Conservation (phyloP, 2,888 invertebrate species). For the Spialia ferax region DNA sequence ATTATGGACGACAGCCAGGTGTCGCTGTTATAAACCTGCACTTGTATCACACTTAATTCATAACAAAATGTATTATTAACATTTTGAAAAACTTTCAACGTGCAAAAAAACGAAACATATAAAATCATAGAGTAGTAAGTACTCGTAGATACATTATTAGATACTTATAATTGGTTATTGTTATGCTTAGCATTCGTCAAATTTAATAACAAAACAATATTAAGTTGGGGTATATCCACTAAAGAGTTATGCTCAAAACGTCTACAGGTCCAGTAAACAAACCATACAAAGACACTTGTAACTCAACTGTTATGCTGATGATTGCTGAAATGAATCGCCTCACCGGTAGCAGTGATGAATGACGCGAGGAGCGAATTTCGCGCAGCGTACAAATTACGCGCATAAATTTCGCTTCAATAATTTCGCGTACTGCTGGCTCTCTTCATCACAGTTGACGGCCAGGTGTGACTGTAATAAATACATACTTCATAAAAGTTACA, state of each 20-base stretch:
- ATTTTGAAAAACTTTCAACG: no score
- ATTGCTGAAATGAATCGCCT: constrained; percentile 77
- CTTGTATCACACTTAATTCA: background rate
- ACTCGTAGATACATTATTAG: no score
- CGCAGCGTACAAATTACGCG: constrained; percentile 79
- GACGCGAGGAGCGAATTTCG: constrained; percentile 81
- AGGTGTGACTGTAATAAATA: constrained; percentile 80
- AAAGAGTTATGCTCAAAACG: background rate
- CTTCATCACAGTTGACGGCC: constrained; percentile 59
- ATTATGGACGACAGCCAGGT: constrained; percentile 3
- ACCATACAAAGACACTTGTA: background rate
- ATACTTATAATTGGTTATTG: no score
- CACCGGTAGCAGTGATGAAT: constrained; percentile 74
- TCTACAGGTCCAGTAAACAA: background rate
- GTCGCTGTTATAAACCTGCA: background rate
- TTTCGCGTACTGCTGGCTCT: constrained; percentile 73
- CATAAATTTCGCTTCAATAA: constrained; percentile 85
- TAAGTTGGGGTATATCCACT: no score
- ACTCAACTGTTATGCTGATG: constrained; percentile 56
- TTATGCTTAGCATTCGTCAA: no score
- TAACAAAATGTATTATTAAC: background rate
- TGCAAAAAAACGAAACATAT: no score
- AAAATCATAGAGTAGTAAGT: no score
- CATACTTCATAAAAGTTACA: constrained; percentile 70
- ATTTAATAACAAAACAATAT: no score